Evolutionary conservation across 1,140 invertebrate species (phyloP), one percentile per base, ranked within the genome.

Genomic region (Tribolium madens): DNA sequence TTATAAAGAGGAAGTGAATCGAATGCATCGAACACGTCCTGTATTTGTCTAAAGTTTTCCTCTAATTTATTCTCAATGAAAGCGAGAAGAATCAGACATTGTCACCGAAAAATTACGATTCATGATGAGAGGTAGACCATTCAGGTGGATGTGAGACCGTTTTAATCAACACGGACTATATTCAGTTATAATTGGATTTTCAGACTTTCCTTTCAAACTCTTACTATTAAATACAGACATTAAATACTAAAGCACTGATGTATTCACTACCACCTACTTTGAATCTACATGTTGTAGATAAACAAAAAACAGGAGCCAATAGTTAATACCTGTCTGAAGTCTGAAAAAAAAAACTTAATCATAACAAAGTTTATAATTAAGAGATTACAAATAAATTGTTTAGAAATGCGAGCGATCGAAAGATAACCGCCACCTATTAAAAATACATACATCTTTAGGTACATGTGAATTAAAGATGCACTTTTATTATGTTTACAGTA

Each of bases 1-100:
- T 78, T 71, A 74, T 73, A 77, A 71, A 68, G 76, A 78, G 75
- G 57, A 76, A 79, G 78, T 74, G 73, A 68, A 80, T 80, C 36
- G 57, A 64, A 64, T 64, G 57, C 57, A 33, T 64, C 57, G 57
- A 64, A 64, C 57, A 64, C 57, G 57, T 64, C 57, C 57, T 64
- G 57, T 26, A 64, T 64, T 64, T 64, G 57, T 64, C 57, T 64
- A 33, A 33, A 64, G 57, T 64, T 64, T 64, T 33, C 57, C 57
- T 64, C 26, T 64, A 64, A 64, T 64, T 64, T 33, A 33, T 26
- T 13, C 3, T 2, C 57, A 33, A 64, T 64, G 26, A 33, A 33
- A 57, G n/a, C 57, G 57, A 33, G 26, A 12, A 64, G 21, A 33
- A 64, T 64, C 14, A 10, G 15, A 42, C 9, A 42, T 42, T 42